Evolutionary conservation across 2,888 invertebrate genomes (phyloP), one percentile per base, ranked within the genome.

Genomic region (Thyatira batis): DNA sequence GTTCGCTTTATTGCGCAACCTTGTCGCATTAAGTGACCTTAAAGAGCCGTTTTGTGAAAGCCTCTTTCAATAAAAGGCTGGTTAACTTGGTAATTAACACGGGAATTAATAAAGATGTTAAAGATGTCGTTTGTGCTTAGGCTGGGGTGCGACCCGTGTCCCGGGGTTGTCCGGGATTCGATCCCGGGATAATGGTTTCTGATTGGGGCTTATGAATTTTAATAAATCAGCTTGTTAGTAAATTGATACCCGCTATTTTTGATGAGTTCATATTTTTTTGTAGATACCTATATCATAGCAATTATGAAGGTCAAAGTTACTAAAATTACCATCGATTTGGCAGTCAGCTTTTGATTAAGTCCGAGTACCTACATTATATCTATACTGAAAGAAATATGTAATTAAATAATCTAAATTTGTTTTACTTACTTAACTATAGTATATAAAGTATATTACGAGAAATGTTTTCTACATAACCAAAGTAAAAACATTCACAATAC

Each of bases 11-110:
- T 64, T 55, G 57, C 49, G 50, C 52, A 60, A 54, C 59, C 57
- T 52, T 54, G 59, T 60, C 57, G 52, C 54, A 57, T 57, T 60
- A 56, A 60, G 45, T 46, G 56, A 43, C 27, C 56, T 57, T 58
- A 59, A 61, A 20, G 54, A 54, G 57, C 54, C 53, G 54, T 55
- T 43, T 44, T 43, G 43, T 55, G 60, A 61, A 63, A 57, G 50
- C 63, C 52, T 61, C 54, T 64, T 69, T 65, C 65, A 69, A 66
- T 69, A 66, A 70, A 70, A 63, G 69, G 57, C 54, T 61, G 57
- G 61, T 63, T 70, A 65, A 55, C 59, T 27, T 52, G 54, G 52
- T 61, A 60, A 71, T 70, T 71, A 69, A 64, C 69, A 52, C 57
- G 46, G 46, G 60, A 57, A 71, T 69, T 53, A 59, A 54, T 59